Percentiles rank a stretch among this genome's conserved stretches.
Conservation (phyloP, 1,140 invertebrate genomes). For the Drosophila dunni region DNA sequence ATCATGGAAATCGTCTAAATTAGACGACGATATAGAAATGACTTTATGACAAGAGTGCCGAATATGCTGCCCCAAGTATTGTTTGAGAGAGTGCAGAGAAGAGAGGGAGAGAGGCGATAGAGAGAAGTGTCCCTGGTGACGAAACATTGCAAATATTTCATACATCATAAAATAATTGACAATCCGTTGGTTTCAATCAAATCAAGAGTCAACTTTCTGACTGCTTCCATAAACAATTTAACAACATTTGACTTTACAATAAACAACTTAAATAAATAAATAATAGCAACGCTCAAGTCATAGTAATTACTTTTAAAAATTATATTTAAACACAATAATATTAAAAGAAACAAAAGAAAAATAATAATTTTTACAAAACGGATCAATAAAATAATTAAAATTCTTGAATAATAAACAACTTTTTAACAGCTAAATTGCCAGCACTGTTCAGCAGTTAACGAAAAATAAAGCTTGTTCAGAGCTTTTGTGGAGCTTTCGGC, state of each 20-base stretch:
- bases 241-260: conserved; percentile 47
- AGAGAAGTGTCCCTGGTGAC: conserved; percentile 29
- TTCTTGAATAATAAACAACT: conserved; percentile 38
- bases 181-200: conserved; percentile 45
- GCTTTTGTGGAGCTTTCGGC: conserved; percentile 54
- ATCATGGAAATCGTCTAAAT: conserved; percentile 76
- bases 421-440: conserved; percentile 1
- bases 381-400: conserved; percentile 52
- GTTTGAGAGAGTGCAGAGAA: conserved; percentile 11
- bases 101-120: neutral
- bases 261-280: conserved; percentile 50
- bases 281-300: conserved; percentile 68
- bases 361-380: conserved; percentile 73
- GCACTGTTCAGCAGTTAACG: neutral
- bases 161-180: conserved; percentile 30
- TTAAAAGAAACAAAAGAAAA: conserved; percentile 43
- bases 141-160: conserved; percentile 45
- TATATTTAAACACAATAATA: conserved; percentile 67
- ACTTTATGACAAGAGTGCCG: conserved; percentile 32
- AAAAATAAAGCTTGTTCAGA: neutral
- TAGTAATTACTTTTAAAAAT: conserved; percentile 79
- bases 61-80: conserved; percentile 47
- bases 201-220: conserved; percentile 31
- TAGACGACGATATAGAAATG: conserved; percentile 67
- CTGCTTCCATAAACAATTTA: conserved; percentile 30